These are phyloP conservation scores for Eospalax fontanierii DNA, from an alignment of 2,797 vertebrate species.

Conservation along the genomic window DNA sequence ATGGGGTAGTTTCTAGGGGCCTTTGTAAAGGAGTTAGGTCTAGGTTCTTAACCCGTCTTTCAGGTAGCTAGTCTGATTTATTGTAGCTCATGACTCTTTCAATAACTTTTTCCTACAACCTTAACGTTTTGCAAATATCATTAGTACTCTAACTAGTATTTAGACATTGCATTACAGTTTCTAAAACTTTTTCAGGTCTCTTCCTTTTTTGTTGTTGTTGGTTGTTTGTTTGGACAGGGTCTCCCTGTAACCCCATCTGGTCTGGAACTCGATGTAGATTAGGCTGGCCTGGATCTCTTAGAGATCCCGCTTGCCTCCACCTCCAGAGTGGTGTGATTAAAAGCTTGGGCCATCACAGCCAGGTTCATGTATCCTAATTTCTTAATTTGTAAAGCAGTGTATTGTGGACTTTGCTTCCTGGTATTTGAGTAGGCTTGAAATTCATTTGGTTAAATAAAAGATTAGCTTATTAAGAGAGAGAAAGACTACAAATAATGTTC, in stretches of 20 bases:
- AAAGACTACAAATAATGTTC: conserved; percentile 38
- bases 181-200: conserved; percentile 6
- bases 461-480: neutral
- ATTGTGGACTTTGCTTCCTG: conserved; percentile 25
- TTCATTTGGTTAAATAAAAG: conserved; percentile 66
- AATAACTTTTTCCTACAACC: neutral
- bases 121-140: conserved; percentile 39
- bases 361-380: neutral
- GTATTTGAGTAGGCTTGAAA: conserved; percentile 6
- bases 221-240: no score
- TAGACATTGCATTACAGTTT: conserved; percentile 40
- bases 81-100: neutral
- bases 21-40: conserved; percentile 42
- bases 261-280: no score
- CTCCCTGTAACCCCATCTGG: no score
- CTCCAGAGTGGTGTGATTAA: no score
- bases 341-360: no score
- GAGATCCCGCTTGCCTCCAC: no score
- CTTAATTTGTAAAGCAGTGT: neutral
- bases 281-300: no score
- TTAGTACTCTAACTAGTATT: neutral
- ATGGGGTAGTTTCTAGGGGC: neutral
- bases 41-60: conserved; percentile 35
- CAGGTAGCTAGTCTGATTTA: conserved; percentile 25
- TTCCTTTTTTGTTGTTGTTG: neutral